Evolutionary conservation across 2,797 vertebrate genomes (phyloP).

Genomic region (Spinus olivaceus): DNA sequence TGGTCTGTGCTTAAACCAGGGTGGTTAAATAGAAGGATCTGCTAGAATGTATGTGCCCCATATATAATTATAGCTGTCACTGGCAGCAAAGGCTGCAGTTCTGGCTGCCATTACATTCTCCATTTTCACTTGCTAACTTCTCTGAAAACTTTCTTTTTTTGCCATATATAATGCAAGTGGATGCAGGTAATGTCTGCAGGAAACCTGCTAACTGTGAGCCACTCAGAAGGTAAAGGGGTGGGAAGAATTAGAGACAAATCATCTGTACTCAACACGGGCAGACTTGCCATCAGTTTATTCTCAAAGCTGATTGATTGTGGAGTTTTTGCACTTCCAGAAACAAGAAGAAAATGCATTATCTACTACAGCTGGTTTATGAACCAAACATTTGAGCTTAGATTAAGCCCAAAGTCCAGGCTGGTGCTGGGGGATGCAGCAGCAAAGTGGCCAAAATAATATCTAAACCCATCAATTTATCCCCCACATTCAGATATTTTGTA

Average conservation of each 20-base stretch:
- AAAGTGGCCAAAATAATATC: background rate
- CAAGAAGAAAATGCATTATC: background rate
- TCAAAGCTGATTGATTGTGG: background rate
- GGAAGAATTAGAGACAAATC: background rate
- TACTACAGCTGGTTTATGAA: background rate
- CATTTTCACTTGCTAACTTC: background rate
- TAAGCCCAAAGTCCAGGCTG: background rate
- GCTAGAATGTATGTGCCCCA: background rate
- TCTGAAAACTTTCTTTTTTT: background rate
- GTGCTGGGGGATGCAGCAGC: background rate
- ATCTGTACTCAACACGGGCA: background rate
- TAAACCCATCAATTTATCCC: background rate
- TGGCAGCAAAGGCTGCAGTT: background rate
- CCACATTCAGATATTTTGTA: background rate
- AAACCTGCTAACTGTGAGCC: background rate
- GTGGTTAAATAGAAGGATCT: slow-evolving; percentile 17
- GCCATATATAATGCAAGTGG: background rate
- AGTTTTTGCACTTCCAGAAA: background rate
- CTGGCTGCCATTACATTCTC: background rate
- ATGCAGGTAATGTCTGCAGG: background rate
- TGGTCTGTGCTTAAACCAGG: slow-evolving; percentile 2
- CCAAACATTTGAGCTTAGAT: background rate
- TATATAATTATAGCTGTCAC: background rate
- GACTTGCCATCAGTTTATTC: background rate
- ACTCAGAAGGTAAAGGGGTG: background rate